phyloP scores from a whole-genome alignment of 2,888 invertebrate genomes.

The Taphrorychus bicolor region DNA sequence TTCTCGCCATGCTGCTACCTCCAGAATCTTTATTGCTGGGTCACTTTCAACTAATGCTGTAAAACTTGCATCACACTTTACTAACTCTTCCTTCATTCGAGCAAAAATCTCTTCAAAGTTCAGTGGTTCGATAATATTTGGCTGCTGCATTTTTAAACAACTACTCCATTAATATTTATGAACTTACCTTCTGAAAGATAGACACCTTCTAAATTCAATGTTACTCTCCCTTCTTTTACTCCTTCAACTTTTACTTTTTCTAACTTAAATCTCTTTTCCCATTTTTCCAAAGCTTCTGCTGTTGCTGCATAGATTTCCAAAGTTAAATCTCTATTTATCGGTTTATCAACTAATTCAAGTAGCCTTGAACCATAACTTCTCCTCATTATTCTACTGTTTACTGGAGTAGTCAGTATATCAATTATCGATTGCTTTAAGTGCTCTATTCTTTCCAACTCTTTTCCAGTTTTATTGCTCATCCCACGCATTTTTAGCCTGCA shows the following conservation, averaged over 20 bases:
- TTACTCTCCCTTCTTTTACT: background rate
- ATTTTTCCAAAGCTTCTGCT: background rate
- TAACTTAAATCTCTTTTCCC: slow-evolving; percentile 1
- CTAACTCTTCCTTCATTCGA: slow-evolving; percentile 20
- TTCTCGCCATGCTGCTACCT: slow-evolving; percentile 16
- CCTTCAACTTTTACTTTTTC: background rate
- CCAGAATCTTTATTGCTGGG: slow-evolving; percentile 21
- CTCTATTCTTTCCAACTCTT: slow-evolving; percentile 2
- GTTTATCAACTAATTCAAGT: slow-evolving; percentile 2
- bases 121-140: slow-evolving; percentile 14
- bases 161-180: slow-evolving; percentile 4
- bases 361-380: background rate
- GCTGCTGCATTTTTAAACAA: slow-evolving; percentile 15
- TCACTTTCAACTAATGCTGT: slow-evolving; percentile 17
- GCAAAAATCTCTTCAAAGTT: slow-evolving; percentile 17
- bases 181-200: background rate
- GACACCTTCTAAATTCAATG: background rate
- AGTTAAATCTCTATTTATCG: slow-evolving; percentile 4
- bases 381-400: background rate
- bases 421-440: slow-evolving; percentile 2
- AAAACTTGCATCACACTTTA: slow-evolving; percentile 10
- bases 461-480: background rate
- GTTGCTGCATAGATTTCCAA: slow-evolving; percentile 2
- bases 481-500: background rate
- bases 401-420: slow-evolving; percentile 1